Evolutionary conservation across 2,797 vertebrate species (phyloP).

Genomic region (Enteromius paludinosus): DNA sequence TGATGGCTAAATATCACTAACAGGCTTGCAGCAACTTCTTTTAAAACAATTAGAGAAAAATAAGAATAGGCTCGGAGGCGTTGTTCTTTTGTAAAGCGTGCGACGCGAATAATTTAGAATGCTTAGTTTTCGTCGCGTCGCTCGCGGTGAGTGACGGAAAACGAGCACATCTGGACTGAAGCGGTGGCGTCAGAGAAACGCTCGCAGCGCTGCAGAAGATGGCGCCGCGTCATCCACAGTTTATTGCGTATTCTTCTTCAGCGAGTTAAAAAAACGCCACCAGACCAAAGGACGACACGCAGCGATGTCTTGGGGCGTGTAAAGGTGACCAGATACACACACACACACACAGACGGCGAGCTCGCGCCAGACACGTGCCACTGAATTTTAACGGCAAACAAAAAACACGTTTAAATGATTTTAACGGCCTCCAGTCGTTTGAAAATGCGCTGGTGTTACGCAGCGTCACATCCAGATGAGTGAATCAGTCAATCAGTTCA

Average conservation of each 20-base stretch:
- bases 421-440: not conserved
- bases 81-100: not conserved
- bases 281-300: not conserved
- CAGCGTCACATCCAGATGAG: not conserved
- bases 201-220: constrained; percentile 3
- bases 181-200: not conserved
- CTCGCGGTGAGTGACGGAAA: not conserved
- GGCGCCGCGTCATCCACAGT: constrained; percentile 1
- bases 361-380: constrained; percentile 33
- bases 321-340: not conserved
- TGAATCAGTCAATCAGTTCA: not conserved
- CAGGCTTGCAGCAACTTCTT: not conserved
- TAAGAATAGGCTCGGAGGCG: not conserved
- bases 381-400: not conserved
- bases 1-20: not conserved
- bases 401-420: not conserved
- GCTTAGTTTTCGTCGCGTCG: not conserved
- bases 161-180: constrained; percentile 8
- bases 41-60: not conserved
- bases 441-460: not conserved
- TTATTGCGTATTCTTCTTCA: not conserved
- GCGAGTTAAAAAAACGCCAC: not conserved
- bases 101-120: not conserved
- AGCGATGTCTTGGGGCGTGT: not conserved
- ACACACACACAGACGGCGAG: not conserved